A percentile compares a stretch with the other conserved stretches of the same genome.
These are phyloP conservation scores for Philotrypesis tridentata DNA, from an alignment of 1,140 invertebrate genomes.

Conservation along the genomic window DNA sequence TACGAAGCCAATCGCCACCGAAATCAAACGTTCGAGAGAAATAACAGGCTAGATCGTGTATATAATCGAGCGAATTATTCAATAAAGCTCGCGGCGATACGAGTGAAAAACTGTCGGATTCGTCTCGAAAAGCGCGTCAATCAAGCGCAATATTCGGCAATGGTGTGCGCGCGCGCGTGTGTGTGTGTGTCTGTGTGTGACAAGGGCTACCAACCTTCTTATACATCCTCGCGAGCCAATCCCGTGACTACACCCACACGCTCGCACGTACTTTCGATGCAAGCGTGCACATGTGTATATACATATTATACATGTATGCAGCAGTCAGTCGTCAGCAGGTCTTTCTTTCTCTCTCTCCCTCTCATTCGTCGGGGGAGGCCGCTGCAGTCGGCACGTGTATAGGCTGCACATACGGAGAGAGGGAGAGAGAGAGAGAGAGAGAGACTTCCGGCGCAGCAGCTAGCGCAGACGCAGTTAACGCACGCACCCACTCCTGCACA, in stretches of 20 bases:
- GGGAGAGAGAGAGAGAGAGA: no score
- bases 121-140: neutral
- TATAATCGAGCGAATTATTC: no score
- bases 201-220: neutral
- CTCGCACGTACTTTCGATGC: neutral
- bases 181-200: no score
- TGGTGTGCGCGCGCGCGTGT: no score
- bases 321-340: neutral
- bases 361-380: neutral
- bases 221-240: neutral
- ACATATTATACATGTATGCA: no score
- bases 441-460: constrained; percentile 9
- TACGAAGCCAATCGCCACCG: no score
- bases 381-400: neutral
- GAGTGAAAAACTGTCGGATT: neutral
- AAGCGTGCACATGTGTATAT: neutral
- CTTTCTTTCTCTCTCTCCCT: neutral
- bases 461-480: constrained; percentile 53
- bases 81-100: no score
- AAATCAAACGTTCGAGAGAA: no score
- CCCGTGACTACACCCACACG: neutral
- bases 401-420: no score
- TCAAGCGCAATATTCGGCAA: neutral
- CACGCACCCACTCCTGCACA: constrained; percentile 28
- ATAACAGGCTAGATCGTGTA: no score